phyloP scores from a whole-genome alignment of 2,797 vertebrate genomes.

The Clarias pachynema region DNA sequence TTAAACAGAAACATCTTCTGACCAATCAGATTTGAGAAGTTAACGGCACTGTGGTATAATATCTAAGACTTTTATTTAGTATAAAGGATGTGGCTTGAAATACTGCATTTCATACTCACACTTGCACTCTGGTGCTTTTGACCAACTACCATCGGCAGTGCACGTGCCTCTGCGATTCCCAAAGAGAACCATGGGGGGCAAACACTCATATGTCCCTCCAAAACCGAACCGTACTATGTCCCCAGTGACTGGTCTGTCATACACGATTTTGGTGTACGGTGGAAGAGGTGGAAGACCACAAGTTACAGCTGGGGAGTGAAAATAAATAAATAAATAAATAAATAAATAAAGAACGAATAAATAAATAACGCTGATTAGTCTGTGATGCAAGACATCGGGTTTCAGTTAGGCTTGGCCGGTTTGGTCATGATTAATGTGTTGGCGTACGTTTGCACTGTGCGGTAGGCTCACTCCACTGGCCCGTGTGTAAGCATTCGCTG shows the following conservation, averaged over 20 bases:
- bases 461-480: constrained; percentile 77
- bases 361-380: neutral
- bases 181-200: constrained; percentile 74
- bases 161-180: constrained; percentile 81
- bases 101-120: constrained; percentile 65
- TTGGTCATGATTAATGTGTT: neutral
- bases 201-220: constrained; percentile 78
- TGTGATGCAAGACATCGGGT: neutral
- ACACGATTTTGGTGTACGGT: constrained; percentile 71
- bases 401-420: neutral
- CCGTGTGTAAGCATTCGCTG: constrained; percentile 79
- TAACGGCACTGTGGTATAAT: neutral
- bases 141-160: constrained; percentile 75
- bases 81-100: neutral
- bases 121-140: constrained; percentile 79
- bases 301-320: constrained; percentile 71
- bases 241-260: constrained; percentile 57
- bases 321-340: neutral
- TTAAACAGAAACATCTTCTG: neutral
- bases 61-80: neutral
- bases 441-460: constrained; percentile 82
- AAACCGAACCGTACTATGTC: constrained; percentile 64
- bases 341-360: neutral
- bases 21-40: constrained; percentile 7
- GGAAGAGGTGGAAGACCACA: constrained; percentile 77